These are phyloP conservation scores for Chunga burmeisteri DNA, from an alignment of 2,113 vertebrate species.

Conservation along the genomic window DNA sequence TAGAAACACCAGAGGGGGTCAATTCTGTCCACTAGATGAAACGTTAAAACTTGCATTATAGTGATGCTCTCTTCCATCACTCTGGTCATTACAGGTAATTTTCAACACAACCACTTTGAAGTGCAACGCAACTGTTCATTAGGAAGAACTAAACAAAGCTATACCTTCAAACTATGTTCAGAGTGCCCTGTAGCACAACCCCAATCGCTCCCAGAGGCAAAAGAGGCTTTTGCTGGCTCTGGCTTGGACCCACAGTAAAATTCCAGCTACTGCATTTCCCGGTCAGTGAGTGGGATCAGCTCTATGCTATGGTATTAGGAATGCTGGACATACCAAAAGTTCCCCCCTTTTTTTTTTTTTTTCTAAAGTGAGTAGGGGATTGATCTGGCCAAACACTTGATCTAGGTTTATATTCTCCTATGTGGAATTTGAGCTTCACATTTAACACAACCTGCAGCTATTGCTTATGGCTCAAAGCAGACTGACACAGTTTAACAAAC, in stretches of 20 bases:
- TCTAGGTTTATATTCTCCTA: not conserved
- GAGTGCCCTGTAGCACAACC: not conserved
- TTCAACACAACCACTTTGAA: not conserved
- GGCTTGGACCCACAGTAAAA: not conserved
- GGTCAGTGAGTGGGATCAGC: not conserved
- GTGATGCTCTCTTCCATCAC: not conserved
- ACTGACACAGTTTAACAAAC: not conserved
- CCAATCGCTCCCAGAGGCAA: not conserved
- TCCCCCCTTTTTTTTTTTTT: accelerated
- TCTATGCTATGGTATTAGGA: not conserved
- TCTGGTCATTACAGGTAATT: not conserved
- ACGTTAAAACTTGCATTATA: not conserved
- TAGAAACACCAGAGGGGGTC: not conserved
- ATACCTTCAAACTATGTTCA: not conserved
- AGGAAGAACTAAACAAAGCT: not conserved
- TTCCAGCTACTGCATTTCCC: not conserved
- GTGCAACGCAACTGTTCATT: not conserved
- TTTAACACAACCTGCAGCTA: not conserved
- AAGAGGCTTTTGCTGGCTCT: not conserved
- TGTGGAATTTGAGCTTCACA: not conserved
- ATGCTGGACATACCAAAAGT: not conserved
- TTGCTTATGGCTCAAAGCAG: not conserved
- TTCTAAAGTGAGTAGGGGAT: not conserved
- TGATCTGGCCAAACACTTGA: not conserved
- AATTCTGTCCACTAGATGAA: not conserved